Conservation (phyloP, 2,113 vertebrate genomes). For the Aramus guarauna region DNA sequence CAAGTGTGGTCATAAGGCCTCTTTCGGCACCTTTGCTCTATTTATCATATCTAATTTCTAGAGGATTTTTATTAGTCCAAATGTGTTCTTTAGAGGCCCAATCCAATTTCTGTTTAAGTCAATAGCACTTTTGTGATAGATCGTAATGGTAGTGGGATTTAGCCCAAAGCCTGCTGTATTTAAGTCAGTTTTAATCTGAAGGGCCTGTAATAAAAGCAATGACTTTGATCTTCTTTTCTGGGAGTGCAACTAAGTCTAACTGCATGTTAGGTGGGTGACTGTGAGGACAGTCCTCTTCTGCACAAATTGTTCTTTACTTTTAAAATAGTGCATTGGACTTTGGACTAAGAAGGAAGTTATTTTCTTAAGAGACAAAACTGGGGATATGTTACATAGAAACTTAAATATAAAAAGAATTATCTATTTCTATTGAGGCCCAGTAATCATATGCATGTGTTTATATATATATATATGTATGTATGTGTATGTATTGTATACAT, state of each 20-base stretch:
- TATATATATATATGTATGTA: not conserved
- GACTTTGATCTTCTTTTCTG: slow-evolving; percentile 17
- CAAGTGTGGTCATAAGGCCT: not conserved
- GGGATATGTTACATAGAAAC: not conserved
- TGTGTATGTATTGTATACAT: too few relatives aligned
- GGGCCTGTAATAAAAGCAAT: not conserved
- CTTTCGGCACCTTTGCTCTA: not conserved
- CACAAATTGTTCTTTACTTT: not conserved
- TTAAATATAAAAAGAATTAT: not conserved
- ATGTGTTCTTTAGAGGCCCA: not conserved
- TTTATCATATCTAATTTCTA: slow-evolving; percentile 39
- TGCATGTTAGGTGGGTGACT: not conserved
- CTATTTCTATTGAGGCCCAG: not conserved
- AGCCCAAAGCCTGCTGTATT: slow-evolving; percentile 6
- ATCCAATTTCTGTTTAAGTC: slow-evolving; percentile 26
- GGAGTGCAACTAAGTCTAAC: not conserved
- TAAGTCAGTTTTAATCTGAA: slow-evolving; percentile 35
- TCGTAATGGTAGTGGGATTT: slow-evolving; percentile 10
- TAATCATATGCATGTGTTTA: not conserved
- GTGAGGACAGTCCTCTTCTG: not conserved
- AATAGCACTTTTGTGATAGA: not conserved
- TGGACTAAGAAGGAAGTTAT: not conserved
- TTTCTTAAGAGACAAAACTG: not conserved
- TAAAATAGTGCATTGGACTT: not conserved
- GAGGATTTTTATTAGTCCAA: slow-evolving; percentile 19